Evolutionary conservation across 2,113 vertebrate species (phyloP), one percentile per base, ranked within the genome.

Genomic region (Sinocyclocheilus anophthalmus): DNA sequence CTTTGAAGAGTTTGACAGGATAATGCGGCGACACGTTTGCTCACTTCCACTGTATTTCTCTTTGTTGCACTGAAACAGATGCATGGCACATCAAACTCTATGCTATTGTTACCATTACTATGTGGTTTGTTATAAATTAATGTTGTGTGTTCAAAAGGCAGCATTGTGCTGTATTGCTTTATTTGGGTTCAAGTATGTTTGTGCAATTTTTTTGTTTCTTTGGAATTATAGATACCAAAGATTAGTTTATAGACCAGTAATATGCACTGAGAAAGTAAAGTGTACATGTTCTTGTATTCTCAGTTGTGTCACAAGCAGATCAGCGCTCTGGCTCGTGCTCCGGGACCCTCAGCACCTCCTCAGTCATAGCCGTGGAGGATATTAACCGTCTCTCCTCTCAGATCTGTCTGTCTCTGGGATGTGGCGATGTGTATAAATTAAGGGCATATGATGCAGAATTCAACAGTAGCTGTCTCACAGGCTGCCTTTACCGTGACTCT

Each of bases 1-100:
- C 48, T 76, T 83, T 39, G 89, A 92, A 93, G 91, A 91, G 73
- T 80, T 70, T 85, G 39, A 91, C 93, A 94, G 94, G 94, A 95
- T 93, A 93, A 92, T 92, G 93, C 14, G 84, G 59, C 42, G 24
- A 33, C 82, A 94, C 90, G 63, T 92, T 92, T 92, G 93, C 57
- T 73, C n/a, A 22, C 50, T 79, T 87, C 77, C 69, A 69, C 11
- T 61, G 73, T 55, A 39, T 65, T 50, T 30, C 39, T 24, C 14
- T 70, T 53, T 72, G 69, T 72, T 72, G 55, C 77, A 61, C 11
- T 45, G 22, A 5, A 22, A 61, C 63, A 84, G 53, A 33, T 79
- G 30, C 30, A 33, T 33, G 77, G 4, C 20, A 39, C 3, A 79
- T 61, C 33, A 59, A 79, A 79, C 67, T 39, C 33, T 9, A 39